Evolutionary conservation across 2,888 invertebrate species (phyloP).

Genomic region (Taenaris catops): DNA sequence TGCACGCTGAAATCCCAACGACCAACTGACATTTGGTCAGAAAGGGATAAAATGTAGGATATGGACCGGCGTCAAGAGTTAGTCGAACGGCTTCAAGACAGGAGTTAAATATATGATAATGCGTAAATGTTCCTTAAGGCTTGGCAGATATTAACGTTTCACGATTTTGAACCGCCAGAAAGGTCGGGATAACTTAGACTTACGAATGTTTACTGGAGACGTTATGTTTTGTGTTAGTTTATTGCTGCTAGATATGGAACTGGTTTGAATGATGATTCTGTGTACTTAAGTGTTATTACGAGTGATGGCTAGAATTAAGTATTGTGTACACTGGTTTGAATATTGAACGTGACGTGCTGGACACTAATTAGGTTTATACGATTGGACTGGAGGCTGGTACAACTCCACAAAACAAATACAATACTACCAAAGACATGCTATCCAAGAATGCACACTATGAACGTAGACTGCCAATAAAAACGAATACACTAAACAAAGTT

Average conservation of each 20-base stretch:
- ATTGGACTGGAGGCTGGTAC: constrained; percentile 21
- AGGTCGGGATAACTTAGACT: neutral
- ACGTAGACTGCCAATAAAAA: constrained; percentile 47
- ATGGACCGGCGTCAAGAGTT: neutral
- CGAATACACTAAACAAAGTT: constrained; percentile 41
- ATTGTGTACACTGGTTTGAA: constrained; percentile 8
- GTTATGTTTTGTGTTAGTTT: constrained; percentile 3
- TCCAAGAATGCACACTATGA: constrained; percentile 36
- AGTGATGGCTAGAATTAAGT: constrained; percentile 11
- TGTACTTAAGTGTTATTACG: constrained; percentile 17
- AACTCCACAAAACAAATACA: constrained; percentile 24
- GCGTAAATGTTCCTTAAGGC: constrained; percentile 15
- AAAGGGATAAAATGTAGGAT: constrained; percentile 1
- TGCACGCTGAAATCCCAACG: neutral
- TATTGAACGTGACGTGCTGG: constrained; percentile 19
- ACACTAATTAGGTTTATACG: constrained; percentile 11
- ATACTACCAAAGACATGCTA: constrained; percentile 62
- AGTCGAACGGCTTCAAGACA: neutral
- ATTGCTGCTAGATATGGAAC: constrained; percentile 5
- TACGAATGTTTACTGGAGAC: constrained; percentile 5
- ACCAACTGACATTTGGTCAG: neutral
- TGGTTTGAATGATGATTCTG: constrained; percentile 7
- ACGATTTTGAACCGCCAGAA: too few relatives aligned
- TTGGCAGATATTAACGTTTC: constrained; percentile 11
- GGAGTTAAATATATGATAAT: constrained; percentile 11